Evolutionary conservation across 2,797 vertebrate species (phyloP).

Genomic region (Benthosema pterotum): DNA sequence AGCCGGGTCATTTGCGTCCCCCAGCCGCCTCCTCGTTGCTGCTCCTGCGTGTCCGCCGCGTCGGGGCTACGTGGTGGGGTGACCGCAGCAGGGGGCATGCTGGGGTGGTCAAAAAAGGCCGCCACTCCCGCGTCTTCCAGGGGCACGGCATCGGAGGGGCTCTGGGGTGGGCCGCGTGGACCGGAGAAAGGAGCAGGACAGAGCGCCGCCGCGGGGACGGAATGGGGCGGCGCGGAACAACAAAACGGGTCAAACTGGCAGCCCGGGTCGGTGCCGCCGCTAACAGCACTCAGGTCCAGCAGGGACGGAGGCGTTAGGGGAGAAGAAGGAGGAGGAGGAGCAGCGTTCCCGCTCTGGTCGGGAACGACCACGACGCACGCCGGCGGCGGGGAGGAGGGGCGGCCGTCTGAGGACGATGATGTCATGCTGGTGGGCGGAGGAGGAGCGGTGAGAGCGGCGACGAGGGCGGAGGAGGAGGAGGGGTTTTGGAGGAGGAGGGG

Average conservation of each 20-base stretch:
- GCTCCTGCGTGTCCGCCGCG: slow-evolving; percentile 43
- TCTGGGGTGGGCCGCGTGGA: slow-evolving; percentile 38
- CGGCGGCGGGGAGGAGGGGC: slow-evolving; percentile 52
- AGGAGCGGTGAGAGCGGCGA: slow-evolving; percentile 59
- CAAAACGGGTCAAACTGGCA: slow-evolving; percentile 31
- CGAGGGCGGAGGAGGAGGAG: slow-evolving; percentile 47
- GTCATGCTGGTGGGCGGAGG: slow-evolving; percentile 63
- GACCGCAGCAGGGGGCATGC: slow-evolving; percentile 19
- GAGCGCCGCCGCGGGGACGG: slow-evolving; percentile 39
- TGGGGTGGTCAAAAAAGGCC: background rate
- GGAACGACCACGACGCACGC: slow-evolving; percentile 5
- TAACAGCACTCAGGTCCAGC: slow-evolving; percentile 10
- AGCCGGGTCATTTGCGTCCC: slow-evolving; percentile 71
- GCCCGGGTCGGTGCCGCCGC: background rate
- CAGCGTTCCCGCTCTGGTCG: slow-evolving; percentile 17
- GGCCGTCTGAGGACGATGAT: slow-evolving; percentile 51
- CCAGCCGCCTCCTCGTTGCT: slow-evolving; percentile 57
- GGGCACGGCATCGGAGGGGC: slow-evolving; percentile 23
- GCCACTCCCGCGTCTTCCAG: slow-evolving; percentile 46
- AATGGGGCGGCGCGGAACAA: slow-evolving; percentile 55
- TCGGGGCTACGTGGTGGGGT: slow-evolving; percentile 26
- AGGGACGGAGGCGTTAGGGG: slow-evolving; percentile 9
- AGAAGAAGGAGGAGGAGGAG: background rate
- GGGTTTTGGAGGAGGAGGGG: slow-evolving; percentile 76
- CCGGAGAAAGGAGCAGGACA: background rate